phyloP scores from a whole-genome alignment of 1,140 invertebrate species.

The Lucilia sericata region DNA sequence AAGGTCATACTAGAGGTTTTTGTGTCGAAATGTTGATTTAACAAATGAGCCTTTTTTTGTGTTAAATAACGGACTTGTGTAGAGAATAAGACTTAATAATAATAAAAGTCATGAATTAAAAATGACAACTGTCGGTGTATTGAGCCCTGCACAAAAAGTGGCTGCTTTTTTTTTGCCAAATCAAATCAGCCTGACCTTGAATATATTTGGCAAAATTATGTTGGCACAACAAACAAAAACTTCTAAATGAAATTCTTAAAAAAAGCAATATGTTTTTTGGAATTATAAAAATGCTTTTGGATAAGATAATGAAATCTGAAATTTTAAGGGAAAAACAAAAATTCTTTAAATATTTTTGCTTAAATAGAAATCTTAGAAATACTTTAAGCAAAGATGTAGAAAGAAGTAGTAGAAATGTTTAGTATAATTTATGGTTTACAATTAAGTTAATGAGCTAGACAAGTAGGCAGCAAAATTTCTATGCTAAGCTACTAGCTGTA shows the following conservation, averaged over 20 bases:
- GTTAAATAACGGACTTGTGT: background rate
- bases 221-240: background rate
- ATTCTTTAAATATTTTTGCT: background rate
- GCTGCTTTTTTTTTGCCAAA: background rate
- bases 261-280: background rate
- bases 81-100: background rate
- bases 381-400: background rate
- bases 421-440: slow-evolving; percentile 4
- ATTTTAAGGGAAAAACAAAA: background rate
- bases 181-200: background rate
- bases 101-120: slow-evolving; percentile 17
- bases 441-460: slow-evolving; percentile 15
- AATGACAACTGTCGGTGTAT: background rate
- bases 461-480: background rate
- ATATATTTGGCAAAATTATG: background rate
- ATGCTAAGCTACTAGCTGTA: background rate
- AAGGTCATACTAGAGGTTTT: background rate
- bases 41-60: background rate
- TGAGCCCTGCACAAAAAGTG: background rate
- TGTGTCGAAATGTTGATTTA: background rate
- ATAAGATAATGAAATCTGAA: background rate
- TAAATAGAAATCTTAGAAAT: background rate
- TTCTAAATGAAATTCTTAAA: background rate
- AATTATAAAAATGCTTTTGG: background rate
- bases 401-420: background rate